phyloP scores from a whole-genome alignment of 2,888 invertebrate genomes.

The Ophioninae sp. region DNA sequence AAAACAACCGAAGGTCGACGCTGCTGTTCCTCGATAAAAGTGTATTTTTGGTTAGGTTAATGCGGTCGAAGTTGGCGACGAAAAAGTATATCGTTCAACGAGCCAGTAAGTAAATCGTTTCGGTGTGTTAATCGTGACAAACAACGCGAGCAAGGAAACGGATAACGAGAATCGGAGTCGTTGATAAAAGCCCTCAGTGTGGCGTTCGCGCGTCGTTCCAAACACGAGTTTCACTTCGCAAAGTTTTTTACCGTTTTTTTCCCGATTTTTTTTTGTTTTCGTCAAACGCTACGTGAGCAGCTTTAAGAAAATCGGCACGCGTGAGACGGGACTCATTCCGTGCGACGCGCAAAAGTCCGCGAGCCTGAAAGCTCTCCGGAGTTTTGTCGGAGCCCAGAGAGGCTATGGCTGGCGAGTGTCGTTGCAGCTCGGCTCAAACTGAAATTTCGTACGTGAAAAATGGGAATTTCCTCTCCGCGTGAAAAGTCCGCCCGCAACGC shows the following conservation, averaged over 20 bases:
- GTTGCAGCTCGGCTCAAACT: constrained; percentile 31
- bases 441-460: constrained; percentile 51
- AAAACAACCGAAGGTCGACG: constrained; percentile 81
- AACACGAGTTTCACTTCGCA: constrained; percentile 45
- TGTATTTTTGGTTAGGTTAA: constrained; percentile 79
- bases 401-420: constrained; percentile 30
- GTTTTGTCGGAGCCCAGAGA: constrained; percentile 13
- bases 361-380: constrained; percentile 7
- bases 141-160: constrained; percentile 4
- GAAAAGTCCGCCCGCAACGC: constrained; percentile 24
- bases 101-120: constrained; percentile 46
- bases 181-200: constrained; percentile 17
- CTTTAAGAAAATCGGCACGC: constrained; percentile 26
- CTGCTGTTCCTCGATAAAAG: constrained; percentile 72
- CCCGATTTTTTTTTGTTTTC: not conserved
- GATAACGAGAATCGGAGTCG: constrained; percentile 2
- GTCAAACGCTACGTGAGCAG: constrained; percentile 7
- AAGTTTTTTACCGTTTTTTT: constrained; percentile 23
- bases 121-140: constrained; percentile 60
- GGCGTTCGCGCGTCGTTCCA: constrained; percentile 46
- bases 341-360: constrained; percentile 9
- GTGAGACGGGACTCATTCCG: not conserved
- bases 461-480: constrained; percentile 10
- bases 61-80: constrained; percentile 58
- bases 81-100: constrained; percentile 40